Base-by-base conservation (phyloP, 2,797 vertebrate genomes). In the Onychomys arenicola region DNA sequence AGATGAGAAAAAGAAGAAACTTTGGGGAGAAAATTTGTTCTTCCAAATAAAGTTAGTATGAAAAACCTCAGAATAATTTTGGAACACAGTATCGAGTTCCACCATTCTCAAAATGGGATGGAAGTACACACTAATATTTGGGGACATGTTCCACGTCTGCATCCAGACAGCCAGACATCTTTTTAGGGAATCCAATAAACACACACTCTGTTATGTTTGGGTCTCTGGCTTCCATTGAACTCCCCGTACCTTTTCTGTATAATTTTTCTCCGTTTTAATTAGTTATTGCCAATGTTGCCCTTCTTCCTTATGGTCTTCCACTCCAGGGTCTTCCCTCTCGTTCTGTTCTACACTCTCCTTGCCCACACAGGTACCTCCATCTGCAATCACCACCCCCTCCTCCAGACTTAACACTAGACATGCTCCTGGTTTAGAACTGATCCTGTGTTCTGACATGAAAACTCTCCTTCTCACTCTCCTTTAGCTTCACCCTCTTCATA, bases 41-140 rank as follows among this genome's bases (percentile, higher is more conserved):
- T 65, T 71, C 59, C 37, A 93, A 78, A 96, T 86, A 73, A 91
- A 92, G 34, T 67, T 80, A 43, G 82, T 55, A 83, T 52, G 61
- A 69, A 85, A 71, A 91, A 84, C 52, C 17, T 77, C 61, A 65
- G 37, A 34, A 77, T 71, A 46, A 46, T 76, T 77, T 49, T 85
- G 55, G 52, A 81, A 71, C 63, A 43, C 3, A 16, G 55, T 11
- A 13, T n/a, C 16, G 32, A 65, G 10, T 17, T 89, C 69, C 43
- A 73, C 59, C 46, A 69, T 81, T 76, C 37, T 87, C 67, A 55
- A 37, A 61, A 77, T 46, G 46, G 7, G 6, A n/a, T 59, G 17
- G 67, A 23, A 29, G n/a, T 27, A 65, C 9, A 46, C 32, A 9
- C 13, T 27, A 43, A 61, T 88, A 88, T 81, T 32, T 37, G 57